These are phyloP conservation scores for Pachycephala philippinensis DNA, from an alignment of 2,113 vertebrate genomes.

Conservation along the genomic window DNA sequence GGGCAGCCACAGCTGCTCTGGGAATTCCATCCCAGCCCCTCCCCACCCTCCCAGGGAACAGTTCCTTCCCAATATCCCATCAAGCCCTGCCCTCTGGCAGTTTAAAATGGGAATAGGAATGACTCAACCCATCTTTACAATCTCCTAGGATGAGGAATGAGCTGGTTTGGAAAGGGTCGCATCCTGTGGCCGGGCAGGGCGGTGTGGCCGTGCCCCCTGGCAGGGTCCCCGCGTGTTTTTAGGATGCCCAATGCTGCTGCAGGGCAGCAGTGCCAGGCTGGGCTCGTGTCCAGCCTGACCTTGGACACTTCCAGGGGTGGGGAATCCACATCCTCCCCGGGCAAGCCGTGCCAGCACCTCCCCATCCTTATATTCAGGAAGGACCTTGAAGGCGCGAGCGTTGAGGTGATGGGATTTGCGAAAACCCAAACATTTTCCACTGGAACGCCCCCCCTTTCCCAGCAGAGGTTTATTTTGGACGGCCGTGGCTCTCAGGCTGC, in stretches of 20 bases:
- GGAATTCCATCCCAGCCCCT: background rate
- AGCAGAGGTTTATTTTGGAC: background rate
- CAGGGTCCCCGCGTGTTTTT: background rate
- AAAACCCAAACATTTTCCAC: background rate
- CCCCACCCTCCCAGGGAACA: rapidly evolving
- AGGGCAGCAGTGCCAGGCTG: background rate
- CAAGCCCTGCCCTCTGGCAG: background rate
- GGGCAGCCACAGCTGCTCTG: background rate
- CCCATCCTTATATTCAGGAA: rapidly evolving
- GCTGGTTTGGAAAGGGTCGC: background rate
- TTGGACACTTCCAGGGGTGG: background rate
- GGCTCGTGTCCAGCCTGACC: background rate
- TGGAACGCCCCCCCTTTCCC: background rate
- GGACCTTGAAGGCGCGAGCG: background rate
- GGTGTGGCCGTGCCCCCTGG: background rate
- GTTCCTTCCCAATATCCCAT: background rate
- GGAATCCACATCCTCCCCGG: background rate
- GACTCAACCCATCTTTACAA: background rate
- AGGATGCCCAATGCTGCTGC: rapidly evolving
- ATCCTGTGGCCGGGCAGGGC: background rate
- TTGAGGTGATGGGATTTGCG: background rate
- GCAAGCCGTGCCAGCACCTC: background rate
- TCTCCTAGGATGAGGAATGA: background rate
- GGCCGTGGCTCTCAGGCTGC: background rate
- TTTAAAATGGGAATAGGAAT: background rate